A percentile compares a stretch with the other conserved stretches of the same genome.
These are phyloP conservation scores for Callospermophilus lateralis DNA, from an alignment of 2,113 vertebrate genomes.

Conservation along the genomic window DNA sequence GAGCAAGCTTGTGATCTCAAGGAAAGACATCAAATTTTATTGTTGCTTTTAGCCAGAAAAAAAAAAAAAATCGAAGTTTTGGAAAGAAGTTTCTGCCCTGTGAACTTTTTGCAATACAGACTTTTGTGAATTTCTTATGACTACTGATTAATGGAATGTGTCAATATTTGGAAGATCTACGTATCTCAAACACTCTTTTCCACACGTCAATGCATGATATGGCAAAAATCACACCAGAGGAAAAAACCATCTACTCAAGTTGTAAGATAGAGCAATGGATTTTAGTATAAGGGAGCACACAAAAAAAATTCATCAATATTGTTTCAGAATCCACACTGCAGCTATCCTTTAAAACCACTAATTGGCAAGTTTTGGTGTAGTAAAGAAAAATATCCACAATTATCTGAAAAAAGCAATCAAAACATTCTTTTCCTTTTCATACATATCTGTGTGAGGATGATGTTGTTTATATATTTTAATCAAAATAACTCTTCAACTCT, in stretches of 20 bases:
- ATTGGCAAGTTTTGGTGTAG: neutral
- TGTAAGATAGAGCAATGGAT: neutral
- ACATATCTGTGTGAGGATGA: neutral
- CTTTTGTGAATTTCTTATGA: neutral
- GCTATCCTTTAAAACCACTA: neutral
- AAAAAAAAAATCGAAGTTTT: slow-evolving; percentile 35
- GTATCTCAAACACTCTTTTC: neutral
- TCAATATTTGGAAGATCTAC: neutral
- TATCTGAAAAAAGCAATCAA: neutral
- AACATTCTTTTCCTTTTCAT: neutral
- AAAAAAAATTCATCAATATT: neutral
- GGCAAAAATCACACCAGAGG: neutral
- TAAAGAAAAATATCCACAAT: neutral
- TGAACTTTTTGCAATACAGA: neutral
- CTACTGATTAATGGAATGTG: neutral
- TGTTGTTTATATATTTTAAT: neutral
- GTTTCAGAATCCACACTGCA: neutral
- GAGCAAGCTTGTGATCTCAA: neutral
- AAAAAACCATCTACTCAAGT: neutral
- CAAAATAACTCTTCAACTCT: neutral
- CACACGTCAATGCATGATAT: neutral
- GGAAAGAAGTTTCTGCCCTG: neutral
- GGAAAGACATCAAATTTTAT: neutral
- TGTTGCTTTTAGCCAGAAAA: neutral
- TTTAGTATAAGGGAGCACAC: neutral